These are phyloP conservation scores for Micrasema minimum DNA, from an alignment of 1,140 invertebrate species.

Conservation along the genomic window DNA sequence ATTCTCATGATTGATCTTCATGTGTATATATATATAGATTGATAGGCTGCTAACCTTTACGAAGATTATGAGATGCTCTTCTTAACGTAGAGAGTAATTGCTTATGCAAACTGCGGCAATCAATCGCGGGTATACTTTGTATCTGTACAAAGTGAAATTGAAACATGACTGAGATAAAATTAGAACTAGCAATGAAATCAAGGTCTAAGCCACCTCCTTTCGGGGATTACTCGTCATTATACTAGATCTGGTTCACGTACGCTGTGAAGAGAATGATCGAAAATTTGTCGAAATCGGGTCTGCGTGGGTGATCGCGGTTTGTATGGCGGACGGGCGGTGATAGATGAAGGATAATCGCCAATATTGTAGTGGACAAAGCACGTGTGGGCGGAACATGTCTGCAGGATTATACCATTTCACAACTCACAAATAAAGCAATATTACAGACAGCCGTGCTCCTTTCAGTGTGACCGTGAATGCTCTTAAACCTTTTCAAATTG, in stretches of 20 bases:
- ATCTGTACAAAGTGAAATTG: background rate
- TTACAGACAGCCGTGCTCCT: slow-evolving; percentile 2
- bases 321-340: slow-evolving; percentile 9
- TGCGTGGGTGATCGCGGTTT: background rate
- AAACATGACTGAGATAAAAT: slow-evolving; percentile 7
- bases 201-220: slow-evolving; percentile 2
- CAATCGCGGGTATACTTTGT: background rate
- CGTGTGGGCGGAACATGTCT: slow-evolving; percentile 21
- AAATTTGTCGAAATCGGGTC: background rate
- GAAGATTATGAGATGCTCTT: too few species aligned
- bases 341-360: slow-evolving; percentile 12
- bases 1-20: too few species aligned
- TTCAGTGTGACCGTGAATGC: too few species aligned
- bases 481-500: too few species aligned
- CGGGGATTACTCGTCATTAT: too few species aligned
- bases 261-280: background rate
- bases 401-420: slow-evolving; percentile 26
- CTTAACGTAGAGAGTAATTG: slow-evolving; percentile 10
- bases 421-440: slow-evolving; percentile 18
- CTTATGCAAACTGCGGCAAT: background rate
- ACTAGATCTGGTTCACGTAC: background rate
- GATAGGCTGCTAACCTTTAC: too few species aligned
- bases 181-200: too few species aligned
- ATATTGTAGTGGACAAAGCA: background rate
- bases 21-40: too few species aligned